phyloP scores from a whole-genome alignment of 2,113 vertebrate genomes.

The Condylura cristata region DNA sequence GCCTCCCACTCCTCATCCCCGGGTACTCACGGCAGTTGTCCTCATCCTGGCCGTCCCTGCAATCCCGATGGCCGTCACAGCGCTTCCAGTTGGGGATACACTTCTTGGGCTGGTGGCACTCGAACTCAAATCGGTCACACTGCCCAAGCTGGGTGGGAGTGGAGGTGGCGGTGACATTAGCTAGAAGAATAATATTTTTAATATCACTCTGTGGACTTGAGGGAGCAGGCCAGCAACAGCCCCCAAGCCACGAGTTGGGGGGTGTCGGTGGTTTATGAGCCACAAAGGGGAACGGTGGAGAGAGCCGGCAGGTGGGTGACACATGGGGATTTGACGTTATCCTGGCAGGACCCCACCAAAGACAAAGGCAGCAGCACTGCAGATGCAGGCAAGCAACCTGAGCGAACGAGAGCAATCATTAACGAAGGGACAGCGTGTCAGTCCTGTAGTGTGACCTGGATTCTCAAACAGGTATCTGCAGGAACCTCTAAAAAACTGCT shows the following conservation, averaged over 20 bases:
- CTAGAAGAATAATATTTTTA: constrained; percentile 62
- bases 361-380: background rate
- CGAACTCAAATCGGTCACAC: constrained; percentile 92
- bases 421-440: too few species aligned
- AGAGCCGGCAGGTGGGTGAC: accelerated
- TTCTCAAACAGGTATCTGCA: background rate
- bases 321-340: background rate
- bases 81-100: constrained; percentile 96
- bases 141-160: constrained; percentile 81
- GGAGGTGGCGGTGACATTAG: constrained; percentile 79
- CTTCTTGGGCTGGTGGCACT: constrained; percentile 88
- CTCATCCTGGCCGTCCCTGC: constrained; percentile 93
- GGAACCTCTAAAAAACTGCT: background rate
- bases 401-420: background rate
- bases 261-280: accelerated
- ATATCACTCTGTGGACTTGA: background rate
- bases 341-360: background rate
- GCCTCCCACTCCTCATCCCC: accelerated
- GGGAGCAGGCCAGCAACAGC: background rate
- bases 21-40: constrained; percentile 92
- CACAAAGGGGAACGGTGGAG: accelerated
- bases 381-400: background rate
- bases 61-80: constrained; percentile 92
- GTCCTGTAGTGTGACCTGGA: background rate
- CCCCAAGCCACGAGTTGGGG: accelerated